Conservation (phyloP, 2,888 invertebrate species). For the Ischnus inquisitorius region DNA sequence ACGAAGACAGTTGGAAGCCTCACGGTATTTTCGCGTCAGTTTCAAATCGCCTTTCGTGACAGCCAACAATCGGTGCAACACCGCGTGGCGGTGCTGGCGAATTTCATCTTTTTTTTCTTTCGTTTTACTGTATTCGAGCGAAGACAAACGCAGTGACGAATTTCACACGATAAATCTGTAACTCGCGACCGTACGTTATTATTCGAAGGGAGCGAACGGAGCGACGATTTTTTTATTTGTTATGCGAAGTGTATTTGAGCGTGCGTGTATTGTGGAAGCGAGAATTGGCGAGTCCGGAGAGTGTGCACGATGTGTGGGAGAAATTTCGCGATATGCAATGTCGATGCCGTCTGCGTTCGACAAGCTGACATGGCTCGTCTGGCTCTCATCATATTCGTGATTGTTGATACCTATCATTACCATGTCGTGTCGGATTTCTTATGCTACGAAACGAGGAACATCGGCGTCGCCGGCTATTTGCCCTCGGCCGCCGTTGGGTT, state of each 20-base stretch:
- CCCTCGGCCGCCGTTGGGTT: conserved; percentile 12
- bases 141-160: conserved; percentile 8
- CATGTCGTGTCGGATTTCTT: conserved; percentile 34
- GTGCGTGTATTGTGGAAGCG: background rate
- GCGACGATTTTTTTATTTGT: background rate
- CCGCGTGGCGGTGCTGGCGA: conserved; percentile 9
- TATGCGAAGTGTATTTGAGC: background rate
- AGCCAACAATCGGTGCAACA: conserved; percentile 60
- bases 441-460: background rate
- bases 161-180: conserved; percentile 8
- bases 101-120: conserved; percentile 5
- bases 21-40: conserved; percentile 61
- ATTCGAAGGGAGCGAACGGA: background rate
- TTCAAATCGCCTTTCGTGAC: conserved; percentile 68
- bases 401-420: conserved; percentile 44
- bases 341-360: conserved; percentile 40
- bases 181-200: background rate
- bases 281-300: background rate
- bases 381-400: conserved; percentile 58
- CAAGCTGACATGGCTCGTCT: conserved; percentile 38
- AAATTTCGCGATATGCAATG: conserved; percentile 40
- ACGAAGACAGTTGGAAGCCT: background rate
- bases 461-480: conserved; percentile 31
- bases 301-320: background rate
- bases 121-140: background rate